Evolutionary conservation across 2,797 vertebrate species (phyloP).

Genomic region (Falco berigora): DNA sequence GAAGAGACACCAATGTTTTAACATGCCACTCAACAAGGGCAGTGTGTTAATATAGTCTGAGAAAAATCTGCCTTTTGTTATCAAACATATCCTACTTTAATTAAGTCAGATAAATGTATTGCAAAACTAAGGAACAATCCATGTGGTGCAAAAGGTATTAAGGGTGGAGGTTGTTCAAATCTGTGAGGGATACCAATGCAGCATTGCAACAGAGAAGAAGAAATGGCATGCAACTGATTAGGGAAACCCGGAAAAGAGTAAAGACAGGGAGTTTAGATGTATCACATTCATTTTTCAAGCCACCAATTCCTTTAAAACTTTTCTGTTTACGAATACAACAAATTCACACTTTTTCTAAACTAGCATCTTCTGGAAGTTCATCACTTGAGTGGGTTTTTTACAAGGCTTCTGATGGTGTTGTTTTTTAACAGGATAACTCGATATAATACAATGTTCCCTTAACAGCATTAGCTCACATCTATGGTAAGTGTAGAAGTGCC

Average conservation of each 20-base stretch:
- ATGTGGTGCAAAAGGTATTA: not conserved
- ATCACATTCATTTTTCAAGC: not conserved
- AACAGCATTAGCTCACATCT: not conserved
- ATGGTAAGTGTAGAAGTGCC: not conserved
- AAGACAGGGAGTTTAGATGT: not conserved
- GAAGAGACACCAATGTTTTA: not conserved
- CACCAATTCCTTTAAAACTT: not conserved
- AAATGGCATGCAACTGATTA: not conserved
- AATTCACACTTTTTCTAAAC: not conserved
- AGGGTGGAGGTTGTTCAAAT: accelerated
- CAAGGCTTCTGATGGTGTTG: not conserved
- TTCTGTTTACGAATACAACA: not conserved
- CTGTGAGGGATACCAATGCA: not conserved
- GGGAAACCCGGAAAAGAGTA: not conserved
- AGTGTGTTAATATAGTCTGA: not conserved
- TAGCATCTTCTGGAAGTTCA: not conserved
- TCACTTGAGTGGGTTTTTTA: not conserved
- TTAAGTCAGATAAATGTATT: not conserved
- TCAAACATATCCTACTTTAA: not conserved
- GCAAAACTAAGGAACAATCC: not conserved
- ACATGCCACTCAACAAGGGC: not conserved
- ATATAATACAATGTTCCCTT: not conserved
- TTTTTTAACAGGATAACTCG: not conserved
- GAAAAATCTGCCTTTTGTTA: not conserved
- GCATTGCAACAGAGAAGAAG: not conserved